phyloP scores from a whole-genome alignment of 2,113 vertebrate genomes.

The Castor canadensis region DNA sequence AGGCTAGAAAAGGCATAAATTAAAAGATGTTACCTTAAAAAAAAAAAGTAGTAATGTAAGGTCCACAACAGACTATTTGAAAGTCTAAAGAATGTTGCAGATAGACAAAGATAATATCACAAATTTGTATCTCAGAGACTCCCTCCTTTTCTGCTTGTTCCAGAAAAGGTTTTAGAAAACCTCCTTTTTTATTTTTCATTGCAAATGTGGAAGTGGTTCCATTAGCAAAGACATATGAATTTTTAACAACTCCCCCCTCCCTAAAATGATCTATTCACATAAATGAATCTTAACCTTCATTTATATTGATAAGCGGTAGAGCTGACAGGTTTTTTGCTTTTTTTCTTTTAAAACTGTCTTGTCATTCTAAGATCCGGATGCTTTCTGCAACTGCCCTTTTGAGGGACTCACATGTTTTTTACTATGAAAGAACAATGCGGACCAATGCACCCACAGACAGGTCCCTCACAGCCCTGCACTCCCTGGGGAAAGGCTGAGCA shows the following conservation, averaged over 20 bases:
- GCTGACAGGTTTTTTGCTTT: not conserved
- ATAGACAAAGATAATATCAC: not conserved
- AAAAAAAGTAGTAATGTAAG: not conserved
- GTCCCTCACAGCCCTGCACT: not conserved
- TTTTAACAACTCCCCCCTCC: slow-evolving; percentile 25
- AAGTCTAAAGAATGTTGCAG: not conserved
- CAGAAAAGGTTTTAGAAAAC: not conserved
- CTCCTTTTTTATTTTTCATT: not conserved
- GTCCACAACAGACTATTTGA: not conserved
- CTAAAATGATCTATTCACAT: slow-evolving; percentile 6
- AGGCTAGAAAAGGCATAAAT: not conserved
- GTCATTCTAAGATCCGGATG: not conserved
- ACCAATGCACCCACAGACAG: not conserved
- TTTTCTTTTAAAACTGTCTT: not conserved
- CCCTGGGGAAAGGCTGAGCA: not conserved
- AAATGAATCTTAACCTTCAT: slow-evolving; percentile 32
- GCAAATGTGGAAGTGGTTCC: slow-evolving; percentile 12
- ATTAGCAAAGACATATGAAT: slow-evolving; percentile 43
- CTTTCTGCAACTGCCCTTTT: not conserved
- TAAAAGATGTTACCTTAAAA: not conserved
- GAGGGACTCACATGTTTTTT: not conserved
- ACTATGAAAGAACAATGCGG: not conserved
- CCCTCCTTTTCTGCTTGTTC: not conserved
- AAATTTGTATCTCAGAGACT: not conserved
- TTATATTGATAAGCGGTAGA: slow-evolving; percentile 35